Base-by-base conservation (phyloP, 2,113 vertebrate genomes). In the Periophthalmus modestus region DNA sequence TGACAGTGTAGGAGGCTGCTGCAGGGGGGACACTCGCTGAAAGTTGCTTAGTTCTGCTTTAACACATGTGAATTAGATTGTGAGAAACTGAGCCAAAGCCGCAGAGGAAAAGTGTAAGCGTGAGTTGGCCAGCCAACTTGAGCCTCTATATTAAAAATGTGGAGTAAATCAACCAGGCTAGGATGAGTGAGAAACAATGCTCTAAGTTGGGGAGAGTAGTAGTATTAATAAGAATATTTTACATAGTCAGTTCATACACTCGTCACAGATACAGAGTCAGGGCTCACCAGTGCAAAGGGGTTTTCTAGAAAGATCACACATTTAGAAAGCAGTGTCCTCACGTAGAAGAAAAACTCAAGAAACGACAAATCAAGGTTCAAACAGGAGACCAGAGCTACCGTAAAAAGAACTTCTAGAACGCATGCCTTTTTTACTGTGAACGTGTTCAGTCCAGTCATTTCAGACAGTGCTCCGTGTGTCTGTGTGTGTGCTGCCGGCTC, bases 91-190 rank as follows among this genome's bases (percentile, higher is more conserved):
- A 62, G 59, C 59, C 59, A 62, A 62, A 34, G 24, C 57, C 59
- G 5, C 1, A 18, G 59, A 34, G 59, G 7, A 62, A 62, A 62
- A 34, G 59, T 62, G 59, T 92, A 89, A 92, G 91, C 77, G 91
- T 92, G 91, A 93, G 93, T 94, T 94, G 93, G 93, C 93, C 93
- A 94, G 93, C 93, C 93, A 94, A 93, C 93, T n/a, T 91, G 83
- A 93, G 86, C 90, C 91, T 88, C 71, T 88, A 88, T 88, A 87
- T 74, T 91, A 87, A 89, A 91, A 91, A 93, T 88, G 90, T 91
- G 85, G 89, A 92, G 91, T 92, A 92, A 93, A 93, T 93, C 85
- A 94, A 93, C 87, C 89, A 90, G 84, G 90, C 92, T 91, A 92
- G 90, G 83, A 87, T 92, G 90, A 82, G 82, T 84, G 86, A 90